Percentiles rank a stretch among this genome's conserved stretches.
These are phyloP conservation scores for Artemia sp. DNA, from an alignment of 2,888 invertebrate genomes.

Conservation along the genomic window DNA sequence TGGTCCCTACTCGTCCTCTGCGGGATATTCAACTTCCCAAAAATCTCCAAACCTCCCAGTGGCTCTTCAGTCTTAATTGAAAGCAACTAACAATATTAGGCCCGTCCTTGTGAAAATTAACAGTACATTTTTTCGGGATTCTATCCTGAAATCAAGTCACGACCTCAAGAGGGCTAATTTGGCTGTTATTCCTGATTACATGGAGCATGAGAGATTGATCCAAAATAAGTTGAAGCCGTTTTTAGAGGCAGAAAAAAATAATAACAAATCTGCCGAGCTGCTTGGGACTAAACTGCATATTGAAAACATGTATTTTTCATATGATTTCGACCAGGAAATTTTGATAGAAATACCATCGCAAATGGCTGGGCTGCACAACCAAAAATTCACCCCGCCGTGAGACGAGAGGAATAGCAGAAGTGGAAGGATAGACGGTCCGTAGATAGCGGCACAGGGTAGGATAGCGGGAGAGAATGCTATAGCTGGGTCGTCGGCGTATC, in stretches of 20 bases:
- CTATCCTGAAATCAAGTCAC: no score
- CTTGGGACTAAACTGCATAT: constrained; percentile 10
- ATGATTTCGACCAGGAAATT: constrained; percentile 1
- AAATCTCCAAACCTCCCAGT: no score
- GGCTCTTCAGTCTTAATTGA: not conserved
- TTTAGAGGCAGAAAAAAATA: not conserved
- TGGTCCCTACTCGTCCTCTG: no score
- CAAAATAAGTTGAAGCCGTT: not conserved
- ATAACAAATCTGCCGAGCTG: constrained; percentile 7
- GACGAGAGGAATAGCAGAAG: constrained; percentile 2
- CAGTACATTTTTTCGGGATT: not conserved
- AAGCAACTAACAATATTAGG: not conserved
- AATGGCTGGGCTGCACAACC: not conserved
- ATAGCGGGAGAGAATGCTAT: not conserved
- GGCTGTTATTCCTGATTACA: no score
- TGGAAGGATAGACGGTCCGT: not conserved
- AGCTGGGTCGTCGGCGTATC: no score
- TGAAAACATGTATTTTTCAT: not conserved
- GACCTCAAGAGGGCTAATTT: no score
- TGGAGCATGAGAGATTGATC: no score
- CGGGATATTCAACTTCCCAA: no score
- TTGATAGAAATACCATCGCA: not conserved
- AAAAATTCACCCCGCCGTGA: not conserved
- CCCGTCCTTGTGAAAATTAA: not conserved
- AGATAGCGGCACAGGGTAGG: not conserved